Evolutionary conservation across 2,113 vertebrate species (phyloP), one percentile per base, ranked within the genome.

Genomic region (Orientallactaga bullata): DNA sequence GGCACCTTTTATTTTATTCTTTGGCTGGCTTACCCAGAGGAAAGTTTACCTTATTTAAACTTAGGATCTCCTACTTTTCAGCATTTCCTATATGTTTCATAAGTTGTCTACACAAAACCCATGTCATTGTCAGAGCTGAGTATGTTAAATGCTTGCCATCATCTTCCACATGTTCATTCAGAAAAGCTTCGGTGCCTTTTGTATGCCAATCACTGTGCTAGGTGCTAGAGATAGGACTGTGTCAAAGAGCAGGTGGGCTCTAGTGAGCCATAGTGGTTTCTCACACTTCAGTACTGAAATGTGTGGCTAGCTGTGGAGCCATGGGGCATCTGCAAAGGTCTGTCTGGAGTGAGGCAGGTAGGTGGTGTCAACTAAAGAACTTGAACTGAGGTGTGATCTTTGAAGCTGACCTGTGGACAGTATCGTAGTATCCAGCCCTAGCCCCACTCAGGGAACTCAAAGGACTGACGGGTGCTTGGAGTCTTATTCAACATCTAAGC

Each of bases 1-100:
- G n/a, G 35, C 20, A 6, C 2, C 74, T 68, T 93, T 85, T 51
- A 6, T 82, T 78, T 83, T 21, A 10, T n/a, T 81, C 42, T 88
- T 73, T 8, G n/a, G 79, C 85, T 15, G 55, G 82, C 35, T 71
- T 71, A 32, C n/a, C 18, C 16, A 35, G 4, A 17, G n/a, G 26
- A 60, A 9, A 55, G 24, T 85, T 90, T 81, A 81, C 77, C 93
- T 84, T 68, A 85, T n/a, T 87, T 81, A 89, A 94, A 69, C 39
- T 65, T 78, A 73, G 20, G 4, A 47, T 74, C 90, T 79, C 35
- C 85, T 76, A 89, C 73, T 85, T 81, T 60, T 39, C 89, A 15
- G 8, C 21, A 24, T 10, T 78, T 66, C 39, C 71, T 80, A 8
- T 58, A 7, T 47, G 5, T 94, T 80, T 68, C 87, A 65, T 18